Conservation (phyloP, 2,888 invertebrate genomes). For the Dryococelus australis region DNA sequence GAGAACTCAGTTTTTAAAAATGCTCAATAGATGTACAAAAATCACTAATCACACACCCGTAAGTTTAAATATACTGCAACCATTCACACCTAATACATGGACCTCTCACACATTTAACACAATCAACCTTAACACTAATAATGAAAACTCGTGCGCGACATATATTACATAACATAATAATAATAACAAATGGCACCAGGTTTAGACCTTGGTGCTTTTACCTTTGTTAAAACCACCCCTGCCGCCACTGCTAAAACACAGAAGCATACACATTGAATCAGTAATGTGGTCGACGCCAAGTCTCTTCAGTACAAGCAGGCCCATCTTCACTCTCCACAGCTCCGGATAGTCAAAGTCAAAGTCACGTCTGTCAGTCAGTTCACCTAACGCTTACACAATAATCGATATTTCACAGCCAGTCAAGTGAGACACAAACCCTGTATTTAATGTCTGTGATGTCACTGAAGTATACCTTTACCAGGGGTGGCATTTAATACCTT, state of each 20-base stretch:
- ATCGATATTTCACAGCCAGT: background rate
- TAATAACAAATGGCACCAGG: constrained; percentile 73
- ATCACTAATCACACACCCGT: background rate
- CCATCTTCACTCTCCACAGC: constrained; percentile 11
- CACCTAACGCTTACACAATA: background rate
- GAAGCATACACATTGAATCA: constrained; percentile 77
- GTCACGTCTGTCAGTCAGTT: background rate
- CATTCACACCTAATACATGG: background rate
- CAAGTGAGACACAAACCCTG: background rate
- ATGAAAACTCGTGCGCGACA: background rate
- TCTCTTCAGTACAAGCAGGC: constrained; percentile 8
- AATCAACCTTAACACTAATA: background rate
- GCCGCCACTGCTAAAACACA: constrained; percentile 93
- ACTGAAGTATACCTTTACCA: background rate
- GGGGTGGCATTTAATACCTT: constrained; percentile 12
- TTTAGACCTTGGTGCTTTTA: constrained; percentile 83
- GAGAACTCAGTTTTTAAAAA: no score
- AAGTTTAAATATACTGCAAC: no score
- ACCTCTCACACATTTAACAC: background rate
- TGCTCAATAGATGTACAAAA: no score
- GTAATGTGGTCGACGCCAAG: constrained; percentile 59
- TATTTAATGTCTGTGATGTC: background rate
- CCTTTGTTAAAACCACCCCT: constrained; percentile 97
- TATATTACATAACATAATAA: constrained; percentile 36
- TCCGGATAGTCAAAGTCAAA: background rate